Evolutionary conservation across 2,797 vertebrate genomes (phyloP).

Genomic region (Enteromius paludinosus): DNA sequence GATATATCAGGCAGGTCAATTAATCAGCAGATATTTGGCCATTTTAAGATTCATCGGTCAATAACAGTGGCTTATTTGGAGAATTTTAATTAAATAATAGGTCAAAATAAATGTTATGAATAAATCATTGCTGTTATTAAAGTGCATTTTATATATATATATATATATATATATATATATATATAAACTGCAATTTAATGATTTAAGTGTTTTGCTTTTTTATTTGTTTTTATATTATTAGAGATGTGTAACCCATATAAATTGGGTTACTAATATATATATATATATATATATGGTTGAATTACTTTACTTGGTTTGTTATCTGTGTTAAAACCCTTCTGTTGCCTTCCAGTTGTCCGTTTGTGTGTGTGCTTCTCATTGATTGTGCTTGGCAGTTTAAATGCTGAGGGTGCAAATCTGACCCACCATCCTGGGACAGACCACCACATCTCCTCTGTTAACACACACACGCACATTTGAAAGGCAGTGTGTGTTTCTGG

Average conservation of each 20-base stretch:
- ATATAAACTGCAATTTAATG: neutral
- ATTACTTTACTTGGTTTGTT: neutral
- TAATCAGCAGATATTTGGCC: neutral
- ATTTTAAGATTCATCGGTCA: neutral
- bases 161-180: neutral
- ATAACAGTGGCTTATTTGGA: neutral
- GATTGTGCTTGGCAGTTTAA: slow-evolving; percentile 60
- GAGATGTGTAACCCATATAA: neutral
- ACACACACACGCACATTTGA: slow-evolving; percentile 59
- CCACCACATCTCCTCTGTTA: slow-evolving; percentile 56
- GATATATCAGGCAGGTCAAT: neutral
- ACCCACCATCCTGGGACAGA: slow-evolving; percentile 67
- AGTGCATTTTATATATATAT: neutral
- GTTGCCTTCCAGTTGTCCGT: neutral
- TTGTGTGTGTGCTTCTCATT: slow-evolving; percentile 24
- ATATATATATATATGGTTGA: neutral
- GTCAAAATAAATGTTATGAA: neutral
- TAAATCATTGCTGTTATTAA: neutral
- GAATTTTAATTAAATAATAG: neutral
- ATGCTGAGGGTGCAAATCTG: slow-evolving; percentile 38
- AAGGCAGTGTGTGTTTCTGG: slow-evolving; percentile 71
- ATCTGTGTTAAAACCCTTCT: neutral
- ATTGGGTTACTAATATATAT: neutral
- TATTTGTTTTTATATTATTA: neutral
- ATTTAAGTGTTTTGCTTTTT: neutral